These are phyloP conservation scores for Acromyrmex heyeri DNA, from an alignment of 1,140 invertebrate genomes.

Conservation along the genomic window DNA sequence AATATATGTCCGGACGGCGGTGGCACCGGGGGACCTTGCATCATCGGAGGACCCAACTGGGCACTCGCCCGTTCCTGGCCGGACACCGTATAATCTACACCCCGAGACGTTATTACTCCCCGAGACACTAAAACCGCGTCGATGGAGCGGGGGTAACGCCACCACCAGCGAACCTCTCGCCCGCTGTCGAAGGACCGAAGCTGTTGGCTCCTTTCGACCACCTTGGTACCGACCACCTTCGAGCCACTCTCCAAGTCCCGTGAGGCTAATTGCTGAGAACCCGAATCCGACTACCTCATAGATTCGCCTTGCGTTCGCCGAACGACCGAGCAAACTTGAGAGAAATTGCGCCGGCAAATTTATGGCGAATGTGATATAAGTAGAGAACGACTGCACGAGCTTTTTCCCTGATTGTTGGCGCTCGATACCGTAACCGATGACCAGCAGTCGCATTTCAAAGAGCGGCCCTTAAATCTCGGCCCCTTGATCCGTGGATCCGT, in stretches of 20 bases:
- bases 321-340: slow-evolving; percentile 42
- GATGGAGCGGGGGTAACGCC: slow-evolving; percentile 61
- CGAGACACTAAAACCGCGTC: slow-evolving; percentile 85
- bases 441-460: slow-evolving; percentile 51
- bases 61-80: slow-evolving; percentile 83
- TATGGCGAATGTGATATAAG: slow-evolving; percentile 40
- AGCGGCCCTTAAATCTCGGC: slow-evolving; percentile 59
- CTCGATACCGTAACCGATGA: slow-evolving; percentile 45
- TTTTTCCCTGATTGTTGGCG: slow-evolving; percentile 57
- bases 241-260: slow-evolving; percentile 61
- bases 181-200: slow-evolving; percentile 64
- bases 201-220: slow-evolving; percentile 52
- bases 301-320: slow-evolving; percentile 21
- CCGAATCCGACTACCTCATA: slow-evolving; percentile 46
- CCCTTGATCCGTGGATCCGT: slow-evolving; percentile 57
- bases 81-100: slow-evolving; percentile 86
- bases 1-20: slow-evolving; percentile 86
- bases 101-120: slow-evolving; percentile 86
- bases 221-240: slow-evolving; percentile 60
- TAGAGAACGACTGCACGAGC: slow-evolving; percentile 15
- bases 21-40: slow-evolving; percentile 86
- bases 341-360: slow-evolving; percentile 50
- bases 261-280: slow-evolving; percentile 73
- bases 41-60: slow-evolving; percentile 87
- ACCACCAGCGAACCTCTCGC: slow-evolving; percentile 51